phyloP scores from a whole-genome alignment of 1,140 invertebrate genomes.

The Drosophila setifemur region DNA sequence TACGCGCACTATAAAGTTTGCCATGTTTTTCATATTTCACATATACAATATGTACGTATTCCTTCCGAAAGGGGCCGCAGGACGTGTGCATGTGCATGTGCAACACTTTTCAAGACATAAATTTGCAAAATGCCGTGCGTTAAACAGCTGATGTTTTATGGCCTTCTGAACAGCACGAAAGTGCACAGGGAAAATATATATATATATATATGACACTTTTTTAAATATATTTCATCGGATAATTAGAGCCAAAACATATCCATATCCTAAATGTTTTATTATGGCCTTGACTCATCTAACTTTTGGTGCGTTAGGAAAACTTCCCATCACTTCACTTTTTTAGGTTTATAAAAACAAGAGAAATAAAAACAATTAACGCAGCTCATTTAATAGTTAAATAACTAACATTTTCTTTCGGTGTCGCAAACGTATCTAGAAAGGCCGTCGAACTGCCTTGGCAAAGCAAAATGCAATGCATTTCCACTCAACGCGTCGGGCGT shows the following conservation, averaged over 20 bases:
- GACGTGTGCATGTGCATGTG: constrained; percentile 23
- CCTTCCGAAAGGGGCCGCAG: background rate
- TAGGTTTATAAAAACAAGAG: no score
- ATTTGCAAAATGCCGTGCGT: constrained; percentile 63
- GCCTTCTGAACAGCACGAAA: constrained; percentile 23
- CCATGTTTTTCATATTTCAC: constrained; percentile 29
- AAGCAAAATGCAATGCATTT: constrained; percentile 64
- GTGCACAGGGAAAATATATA: background rate
- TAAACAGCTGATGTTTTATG: constrained; percentile 75
- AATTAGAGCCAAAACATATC: no score
- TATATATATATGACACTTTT: background rate
- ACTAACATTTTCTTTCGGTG: background rate
- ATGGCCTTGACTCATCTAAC: no score
- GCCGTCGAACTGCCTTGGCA: constrained; percentile 59
- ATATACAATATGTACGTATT: constrained; percentile 5
- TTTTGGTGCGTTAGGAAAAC: no score
- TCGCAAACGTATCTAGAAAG: constrained; percentile 33
- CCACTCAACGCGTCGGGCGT: constrained; percentile 41
- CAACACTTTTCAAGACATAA: constrained; percentile 64
- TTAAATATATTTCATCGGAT: background rate
- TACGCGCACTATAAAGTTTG: constrained; percentile 24
- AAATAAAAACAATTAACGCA: no score
- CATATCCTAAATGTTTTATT: no score
- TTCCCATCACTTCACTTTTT: no score
- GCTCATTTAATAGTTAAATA: background rate